Evolutionary conservation across 2,888 invertebrate genomes (phyloP).

Genomic region (Lobophora halterata): DNA sequence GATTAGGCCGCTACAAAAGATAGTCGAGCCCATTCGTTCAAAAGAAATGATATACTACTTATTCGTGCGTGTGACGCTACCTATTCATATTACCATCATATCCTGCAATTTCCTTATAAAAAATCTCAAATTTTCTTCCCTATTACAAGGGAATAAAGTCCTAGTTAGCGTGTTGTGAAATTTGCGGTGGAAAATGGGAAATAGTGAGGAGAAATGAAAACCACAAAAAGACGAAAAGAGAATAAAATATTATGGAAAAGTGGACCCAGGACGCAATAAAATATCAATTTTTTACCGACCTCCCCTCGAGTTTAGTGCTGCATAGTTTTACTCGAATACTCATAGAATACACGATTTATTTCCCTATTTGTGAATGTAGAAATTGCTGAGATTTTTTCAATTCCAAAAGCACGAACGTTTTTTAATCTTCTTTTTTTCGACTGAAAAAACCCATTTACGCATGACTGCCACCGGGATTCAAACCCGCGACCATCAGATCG

Average conservation of each 20-base stretch:
- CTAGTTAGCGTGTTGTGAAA: slow-evolving; percentile 19
- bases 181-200: slow-evolving; percentile 23
- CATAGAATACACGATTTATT: slow-evolving; percentile 22
- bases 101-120: slow-evolving; percentile 18
- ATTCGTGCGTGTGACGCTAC: slow-evolving; percentile 71
- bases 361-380: slow-evolving; percentile 2
- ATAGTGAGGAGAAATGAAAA: slow-evolving; percentile 41
- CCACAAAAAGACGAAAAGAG: slow-evolving; percentile 55
- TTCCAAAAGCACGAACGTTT: too few relatives aligned
- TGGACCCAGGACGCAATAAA: slow-evolving; percentile 73
- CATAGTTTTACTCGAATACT: slow-evolving; percentile 60
- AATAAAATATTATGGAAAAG: slow-evolving; percentile 74
- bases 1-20: slow-evolving; percentile 69
- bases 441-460: too few relatives aligned
- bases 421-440: too few relatives aligned
- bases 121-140: slow-evolving; percentile 19
- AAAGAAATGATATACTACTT: slow-evolving; percentile 73
- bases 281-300: slow-evolving; percentile 72
- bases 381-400: too few relatives aligned
- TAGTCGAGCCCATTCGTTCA: slow-evolving; percentile 68
- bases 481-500: too few relatives aligned
- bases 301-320: slow-evolving; percentile 42
- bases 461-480: too few relatives aligned
- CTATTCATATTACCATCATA: slow-evolving; percentile 45
- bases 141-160: slow-evolving; percentile 33